These are phyloP conservation scores for Drosophila gaucha DNA, from an alignment of 2,888 invertebrate genomes.

Conservation along the genomic window DNA sequence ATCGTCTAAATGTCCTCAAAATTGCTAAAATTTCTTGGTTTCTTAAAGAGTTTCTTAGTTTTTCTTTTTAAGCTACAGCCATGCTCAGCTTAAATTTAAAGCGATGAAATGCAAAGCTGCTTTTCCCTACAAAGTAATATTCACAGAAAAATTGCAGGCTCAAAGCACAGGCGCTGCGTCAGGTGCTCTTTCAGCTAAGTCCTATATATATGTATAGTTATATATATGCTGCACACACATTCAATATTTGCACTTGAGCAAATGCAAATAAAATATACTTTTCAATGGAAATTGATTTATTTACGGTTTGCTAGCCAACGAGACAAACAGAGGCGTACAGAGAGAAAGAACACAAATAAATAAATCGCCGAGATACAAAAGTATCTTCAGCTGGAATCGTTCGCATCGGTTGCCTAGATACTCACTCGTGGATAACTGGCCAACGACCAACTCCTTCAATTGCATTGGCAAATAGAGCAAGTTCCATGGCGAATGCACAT, in stretches of 20 bases:
- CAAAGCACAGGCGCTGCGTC: conserved; percentile 6
- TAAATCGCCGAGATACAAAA: conserved; percentile 27
- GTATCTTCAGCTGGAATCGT: conserved; percentile 31
- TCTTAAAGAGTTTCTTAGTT: background rate
- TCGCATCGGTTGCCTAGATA: conserved; percentile 40
- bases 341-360: conserved; percentile 29
- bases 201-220: conserved; percentile 10
- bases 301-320: conserved; percentile 56
- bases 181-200: conserved; percentile 6
- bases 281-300: conserved; percentile 62
- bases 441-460: conserved; percentile 14
- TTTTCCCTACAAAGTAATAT: background rate
- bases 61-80: background rate
- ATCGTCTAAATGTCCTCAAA: too few species aligned
- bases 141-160: background rate
- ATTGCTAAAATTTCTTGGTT: background rate
- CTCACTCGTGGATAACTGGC: conserved; percentile 27
- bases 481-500: conserved; percentile 17
- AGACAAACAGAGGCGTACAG: conserved; percentile 37
- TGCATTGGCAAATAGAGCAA: conserved; percentile 37
- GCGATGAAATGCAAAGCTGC: background rate
- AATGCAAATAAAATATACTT: conserved; percentile 62
- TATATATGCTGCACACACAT: conserved; percentile 11
- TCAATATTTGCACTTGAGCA: conserved; percentile 63
- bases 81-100: background rate